These are phyloP conservation scores for Sula dactylatra DNA, from an alignment of 2,113 vertebrate species.

Conservation along the genomic window DNA sequence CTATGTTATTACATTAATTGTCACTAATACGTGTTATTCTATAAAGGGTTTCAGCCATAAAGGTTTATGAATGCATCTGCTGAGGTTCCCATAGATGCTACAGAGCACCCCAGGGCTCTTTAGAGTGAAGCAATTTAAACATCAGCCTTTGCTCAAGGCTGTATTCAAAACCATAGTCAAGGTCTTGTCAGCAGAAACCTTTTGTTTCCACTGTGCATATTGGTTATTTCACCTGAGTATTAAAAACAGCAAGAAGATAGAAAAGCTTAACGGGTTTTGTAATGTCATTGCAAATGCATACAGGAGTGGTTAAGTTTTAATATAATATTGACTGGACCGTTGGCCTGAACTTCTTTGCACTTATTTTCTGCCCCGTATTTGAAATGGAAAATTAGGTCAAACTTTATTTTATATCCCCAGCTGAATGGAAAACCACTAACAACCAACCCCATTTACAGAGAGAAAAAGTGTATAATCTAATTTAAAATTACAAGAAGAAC, in stretches of 20 bases:
- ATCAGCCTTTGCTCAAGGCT: not conserved
- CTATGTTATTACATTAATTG: not conserved
- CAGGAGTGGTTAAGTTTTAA: not conserved
- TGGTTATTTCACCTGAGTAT: not conserved
- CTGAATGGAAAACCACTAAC: not conserved
- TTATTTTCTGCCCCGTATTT: not conserved
- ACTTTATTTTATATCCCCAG: not conserved
- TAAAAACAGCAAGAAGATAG: not conserved
- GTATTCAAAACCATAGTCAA: not conserved
- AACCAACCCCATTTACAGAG: not conserved
- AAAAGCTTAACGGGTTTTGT: not conserved
- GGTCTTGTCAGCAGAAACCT: not conserved
- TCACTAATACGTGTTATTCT: not conserved
- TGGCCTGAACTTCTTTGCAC: not conserved
- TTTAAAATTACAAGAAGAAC: slow-evolving; percentile 22
- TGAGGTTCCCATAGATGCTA: not conserved
- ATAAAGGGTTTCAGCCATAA: not conserved
- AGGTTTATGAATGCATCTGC: not conserved
- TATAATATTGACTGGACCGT: not conserved
- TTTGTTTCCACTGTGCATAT: not conserved
- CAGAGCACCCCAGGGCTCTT: not conserved
- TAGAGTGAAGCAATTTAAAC: not conserved
- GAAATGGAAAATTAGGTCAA: slow-evolving; percentile 6
- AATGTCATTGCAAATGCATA: not conserved
- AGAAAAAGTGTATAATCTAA: not conserved